These are phyloP conservation scores for Clinocottus analis DNA, from an alignment of 2,113 vertebrate species.

Conservation along the genomic window DNA sequence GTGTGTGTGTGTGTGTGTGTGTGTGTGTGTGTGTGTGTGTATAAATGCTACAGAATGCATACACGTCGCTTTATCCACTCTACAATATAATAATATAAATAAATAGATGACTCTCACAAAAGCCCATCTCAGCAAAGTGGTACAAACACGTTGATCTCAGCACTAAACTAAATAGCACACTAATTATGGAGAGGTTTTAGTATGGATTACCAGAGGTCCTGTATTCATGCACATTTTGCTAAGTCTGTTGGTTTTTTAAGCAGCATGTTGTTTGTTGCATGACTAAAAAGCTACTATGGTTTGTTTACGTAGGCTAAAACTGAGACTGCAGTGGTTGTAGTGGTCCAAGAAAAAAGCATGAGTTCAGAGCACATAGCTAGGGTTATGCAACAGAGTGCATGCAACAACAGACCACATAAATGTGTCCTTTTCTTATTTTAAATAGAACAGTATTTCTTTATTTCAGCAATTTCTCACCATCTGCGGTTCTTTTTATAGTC, in stretches of 20 bases:
- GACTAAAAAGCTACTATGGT: conserved; percentile 40
- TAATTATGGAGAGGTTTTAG: conserved; percentile 21
- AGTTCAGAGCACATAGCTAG: conserved; percentile 20
- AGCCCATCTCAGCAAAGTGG: conserved; percentile 29
- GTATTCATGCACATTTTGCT: conserved; percentile 5
- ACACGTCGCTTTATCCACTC: not conserved
- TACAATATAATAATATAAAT: conserved; percentile 25
- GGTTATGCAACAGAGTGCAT: conserved; percentile 48
- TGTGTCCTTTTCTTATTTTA: not conserved
- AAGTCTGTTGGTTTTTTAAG: conserved; percentile 10
- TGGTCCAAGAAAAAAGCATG: conserved; percentile 29
- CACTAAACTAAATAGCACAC: conserved; percentile 17
- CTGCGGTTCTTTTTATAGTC: conserved; percentile 24
- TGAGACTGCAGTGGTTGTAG: conserved; percentile 44
- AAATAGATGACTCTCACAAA: conserved; percentile 36
- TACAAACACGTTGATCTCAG: conserved; percentile 21
- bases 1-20: too few species aligned
- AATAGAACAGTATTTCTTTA: conserved; percentile 23
- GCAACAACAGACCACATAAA: conserved; percentile 25
- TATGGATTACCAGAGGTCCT: not conserved
- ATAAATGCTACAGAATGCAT: conserved; percentile 30
- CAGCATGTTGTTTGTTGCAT: conserved; percentile 32
- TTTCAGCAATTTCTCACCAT: conserved; percentile 40
- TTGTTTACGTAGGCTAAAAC: conserved; percentile 63
- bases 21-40: too few species aligned